Percentiles rank a stretch among this genome's conserved stretches.
Conservation (phyloP, 2,113 vertebrate genomes). For the Limanda limanda region DNA sequence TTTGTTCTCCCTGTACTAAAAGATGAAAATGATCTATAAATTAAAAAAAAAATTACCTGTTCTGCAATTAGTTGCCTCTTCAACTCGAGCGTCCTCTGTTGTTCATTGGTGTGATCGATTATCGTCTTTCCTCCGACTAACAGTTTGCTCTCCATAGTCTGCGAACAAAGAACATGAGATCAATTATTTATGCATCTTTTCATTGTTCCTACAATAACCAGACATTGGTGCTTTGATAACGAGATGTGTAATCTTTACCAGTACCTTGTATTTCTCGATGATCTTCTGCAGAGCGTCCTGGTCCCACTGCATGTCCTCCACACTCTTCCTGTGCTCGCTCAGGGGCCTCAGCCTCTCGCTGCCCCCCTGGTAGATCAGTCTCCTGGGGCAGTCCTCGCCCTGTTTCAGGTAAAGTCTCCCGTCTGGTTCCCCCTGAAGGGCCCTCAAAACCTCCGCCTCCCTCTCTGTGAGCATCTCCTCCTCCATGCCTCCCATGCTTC, state of each 20-base stretch:
- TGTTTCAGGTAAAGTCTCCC: conserved; percentile 84
- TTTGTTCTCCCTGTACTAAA: too few relatives aligned
- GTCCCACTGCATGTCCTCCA: conserved; percentile 90
- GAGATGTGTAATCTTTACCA: background rate
- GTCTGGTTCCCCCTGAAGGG: conserved; percentile 63
- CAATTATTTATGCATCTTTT: conserved; percentile 50
- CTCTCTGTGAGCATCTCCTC: conserved; percentile 68
- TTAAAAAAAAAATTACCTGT: too few relatives aligned
- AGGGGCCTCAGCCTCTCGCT: conserved; percentile 88
- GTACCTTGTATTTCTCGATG: conserved; percentile 95
- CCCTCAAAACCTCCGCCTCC: conserved; percentile 80
- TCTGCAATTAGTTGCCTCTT: conserved; percentile 95
- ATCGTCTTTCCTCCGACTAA: conserved; percentile 95
- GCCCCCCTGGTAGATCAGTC: conserved; percentile 82
- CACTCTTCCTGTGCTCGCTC: conserved; percentile 89
- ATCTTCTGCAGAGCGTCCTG: conserved; percentile 92
- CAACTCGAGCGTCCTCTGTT: conserved; percentile 94
- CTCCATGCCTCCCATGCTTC: conserved; percentile 68
- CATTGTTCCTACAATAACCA: background rate
- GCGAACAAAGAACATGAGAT: conserved; percentile 52
- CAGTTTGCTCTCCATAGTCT: conserved; percentile 97
- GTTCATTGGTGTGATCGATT: conserved; percentile 96
- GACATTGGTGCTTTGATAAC: background rate
- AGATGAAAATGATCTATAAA: too few relatives aligned
- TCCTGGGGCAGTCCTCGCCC: conserved; percentile 55